Evolutionary conservation across 2,888 invertebrate genomes (phyloP).

Genomic region (Andrena bicolor): DNA sequence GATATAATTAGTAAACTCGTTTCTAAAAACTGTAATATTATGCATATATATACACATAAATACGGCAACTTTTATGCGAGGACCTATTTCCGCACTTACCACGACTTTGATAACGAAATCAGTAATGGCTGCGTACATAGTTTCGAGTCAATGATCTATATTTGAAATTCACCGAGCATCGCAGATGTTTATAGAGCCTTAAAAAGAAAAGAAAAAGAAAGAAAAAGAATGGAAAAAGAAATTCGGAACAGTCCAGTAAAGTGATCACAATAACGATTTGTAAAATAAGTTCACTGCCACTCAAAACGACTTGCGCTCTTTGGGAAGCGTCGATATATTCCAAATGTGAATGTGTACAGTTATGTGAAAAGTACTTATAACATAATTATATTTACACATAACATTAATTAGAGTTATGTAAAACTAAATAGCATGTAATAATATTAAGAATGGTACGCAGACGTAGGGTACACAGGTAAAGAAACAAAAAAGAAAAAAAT

Average conservation of each 20-base stretch:
- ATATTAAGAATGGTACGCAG: conserved; percentile 79
- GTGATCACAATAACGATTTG: conserved; percentile 79
- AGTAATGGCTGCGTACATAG: conserved; percentile 75
- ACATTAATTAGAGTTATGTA: conserved; percentile 79
- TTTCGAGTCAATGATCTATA: conserved; percentile 77
- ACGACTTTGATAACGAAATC: conserved; percentile 65
- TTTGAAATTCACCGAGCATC: conserved; percentile 65
- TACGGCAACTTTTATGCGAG: conserved; percentile 56
- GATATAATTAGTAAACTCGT: conserved; percentile 61
- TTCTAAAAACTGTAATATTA: conserved; percentile 68
- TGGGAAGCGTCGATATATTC: conserved; percentile 75
- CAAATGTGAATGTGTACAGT: conserved; percentile 81
- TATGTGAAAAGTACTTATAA: conserved; percentile 77
- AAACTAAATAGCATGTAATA: conserved; percentile 79
- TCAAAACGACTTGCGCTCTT: conserved; percentile 80
- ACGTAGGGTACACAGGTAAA: conserved; percentile 74
- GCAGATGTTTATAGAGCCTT: conserved; percentile 72
- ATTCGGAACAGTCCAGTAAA: conserved; percentile 77
- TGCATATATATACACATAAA: conserved; percentile 51
- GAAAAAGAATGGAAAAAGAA: conserved; percentile 55
- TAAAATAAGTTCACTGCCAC: conserved; percentile 82
- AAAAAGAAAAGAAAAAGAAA: conserved; percentile 60
- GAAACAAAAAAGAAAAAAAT: conserved; percentile 27
- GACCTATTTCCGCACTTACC: conserved; percentile 64
- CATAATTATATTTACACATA: conserved; percentile 78